These are phyloP conservation scores for Centropus bengalensis DNA, from an alignment of 2,113 vertebrate species.

Conservation along the genomic window DNA sequence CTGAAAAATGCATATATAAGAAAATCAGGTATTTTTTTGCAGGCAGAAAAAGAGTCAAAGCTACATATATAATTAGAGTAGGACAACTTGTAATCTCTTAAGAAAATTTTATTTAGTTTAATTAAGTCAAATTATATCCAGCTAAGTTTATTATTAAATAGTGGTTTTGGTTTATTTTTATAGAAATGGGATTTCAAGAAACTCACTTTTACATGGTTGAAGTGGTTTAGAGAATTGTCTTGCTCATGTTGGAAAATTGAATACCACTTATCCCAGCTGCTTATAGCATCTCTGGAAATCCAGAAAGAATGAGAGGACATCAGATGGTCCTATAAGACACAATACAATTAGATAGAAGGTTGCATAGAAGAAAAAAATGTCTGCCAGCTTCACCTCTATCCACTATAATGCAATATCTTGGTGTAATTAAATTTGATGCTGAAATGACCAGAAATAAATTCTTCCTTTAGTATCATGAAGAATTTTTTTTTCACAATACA, in stretches of 20 bases:
- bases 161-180: neutral
- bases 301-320: neutral
- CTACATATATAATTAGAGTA: neutral
- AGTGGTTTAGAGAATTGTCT: neutral
- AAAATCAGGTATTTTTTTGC: neutral
- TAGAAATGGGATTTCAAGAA: neutral
- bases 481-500: neutral
- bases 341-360: neutral
- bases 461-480: neutral
- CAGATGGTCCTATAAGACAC: neutral
- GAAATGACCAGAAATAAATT: neutral
- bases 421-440: neutral
- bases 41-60: neutral
- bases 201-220: neutral
- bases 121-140: neutral
- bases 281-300: neutral
- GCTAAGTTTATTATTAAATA: neutral
- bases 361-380: neutral
- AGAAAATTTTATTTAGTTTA: neutral
- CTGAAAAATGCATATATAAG: neutral
- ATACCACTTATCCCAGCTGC: neutral
- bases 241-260: neutral
- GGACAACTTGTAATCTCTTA: neutral
- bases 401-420: neutral
- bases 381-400: neutral